Evolutionary conservation across 2,797 vertebrate genomes (phyloP).

Genomic region (Falco naumanni): DNA sequence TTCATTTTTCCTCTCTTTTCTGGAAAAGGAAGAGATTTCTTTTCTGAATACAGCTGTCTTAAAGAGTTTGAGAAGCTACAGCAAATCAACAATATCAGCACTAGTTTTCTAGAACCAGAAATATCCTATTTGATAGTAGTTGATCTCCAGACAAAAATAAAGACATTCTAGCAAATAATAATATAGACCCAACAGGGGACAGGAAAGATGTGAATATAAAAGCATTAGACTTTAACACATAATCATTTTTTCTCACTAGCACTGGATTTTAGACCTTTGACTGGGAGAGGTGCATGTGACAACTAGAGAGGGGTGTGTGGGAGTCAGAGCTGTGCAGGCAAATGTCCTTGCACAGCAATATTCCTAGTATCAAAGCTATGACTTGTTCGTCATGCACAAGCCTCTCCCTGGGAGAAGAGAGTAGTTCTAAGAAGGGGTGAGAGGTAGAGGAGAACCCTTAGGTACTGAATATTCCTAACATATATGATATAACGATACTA

Average conservation of each 20-base stretch:
- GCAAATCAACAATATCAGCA: not conserved
- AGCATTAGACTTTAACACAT: not conserved
- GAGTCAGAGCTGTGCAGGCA: not conserved
- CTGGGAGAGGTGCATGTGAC: not conserved
- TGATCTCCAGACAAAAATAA: constrained; percentile 11
- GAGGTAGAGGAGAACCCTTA: not conserved
- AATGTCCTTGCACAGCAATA: not conserved
- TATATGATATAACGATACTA: not conserved
- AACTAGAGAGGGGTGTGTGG: not conserved
- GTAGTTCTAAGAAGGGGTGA: not conserved
- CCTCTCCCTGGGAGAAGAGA: not conserved
- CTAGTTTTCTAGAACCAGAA: not conserved
- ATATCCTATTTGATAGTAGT: not conserved
- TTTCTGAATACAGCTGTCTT: not conserved
- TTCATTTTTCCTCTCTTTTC: not conserved
- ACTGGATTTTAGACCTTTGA: not conserved
- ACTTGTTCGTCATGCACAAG: not conserved
- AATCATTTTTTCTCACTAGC: not conserved
- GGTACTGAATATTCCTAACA: not conserved
- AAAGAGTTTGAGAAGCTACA: not conserved
- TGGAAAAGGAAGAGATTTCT: not conserved
- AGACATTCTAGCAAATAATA: not conserved
- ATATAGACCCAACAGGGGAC: not conserved
- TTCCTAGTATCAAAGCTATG: not conserved
- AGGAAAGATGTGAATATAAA: not conserved